Evolutionary conservation across 2,113 vertebrate species (phyloP).

Genomic region (Ammodytes marinus): DNA sequence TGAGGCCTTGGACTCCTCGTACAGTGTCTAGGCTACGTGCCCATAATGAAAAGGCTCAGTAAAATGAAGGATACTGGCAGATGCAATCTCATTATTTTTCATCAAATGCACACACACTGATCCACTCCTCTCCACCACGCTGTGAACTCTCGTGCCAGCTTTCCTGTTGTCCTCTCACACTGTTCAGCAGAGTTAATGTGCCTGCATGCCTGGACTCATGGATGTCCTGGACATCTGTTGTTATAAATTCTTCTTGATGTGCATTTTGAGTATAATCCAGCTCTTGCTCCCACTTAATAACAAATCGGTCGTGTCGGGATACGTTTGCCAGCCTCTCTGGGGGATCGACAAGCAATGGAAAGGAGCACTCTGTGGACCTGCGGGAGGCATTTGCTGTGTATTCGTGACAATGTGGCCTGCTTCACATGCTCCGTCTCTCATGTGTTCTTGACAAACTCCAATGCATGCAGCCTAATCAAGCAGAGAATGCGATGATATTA

Average conservation of each 20-base stretch:
- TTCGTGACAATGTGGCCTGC: constrained; percentile 52
- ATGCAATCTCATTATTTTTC: constrained; percentile 70
- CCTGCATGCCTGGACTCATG: background rate
- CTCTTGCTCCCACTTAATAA: constrained; percentile 38
- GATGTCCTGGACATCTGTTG: constrained; percentile 42
- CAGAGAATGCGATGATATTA: constrained; percentile 30
- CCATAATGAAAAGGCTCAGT: constrained; percentile 53
- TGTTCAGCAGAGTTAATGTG: constrained; percentile 22
- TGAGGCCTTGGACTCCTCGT: constrained; percentile 41
- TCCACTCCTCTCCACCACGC: constrained; percentile 28
- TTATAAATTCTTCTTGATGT: constrained; percentile 13
- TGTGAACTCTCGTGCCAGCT: constrained; percentile 57
- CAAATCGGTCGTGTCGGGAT: constrained; percentile 52
- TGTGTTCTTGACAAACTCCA: constrained; percentile 41
- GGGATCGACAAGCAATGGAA: constrained; percentile 51
- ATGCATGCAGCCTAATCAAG: constrained; percentile 31
- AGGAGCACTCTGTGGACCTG: constrained; percentile 48
- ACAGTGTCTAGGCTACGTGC: constrained; percentile 50
- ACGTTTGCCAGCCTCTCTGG: constrained; percentile 49
- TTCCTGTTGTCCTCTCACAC: constrained; percentile 37
- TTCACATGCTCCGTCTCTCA: constrained; percentile 52
- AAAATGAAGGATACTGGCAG: constrained; percentile 42
- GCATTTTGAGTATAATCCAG: constrained; percentile 43
- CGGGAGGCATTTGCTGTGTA: constrained; percentile 42
- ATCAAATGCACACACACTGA: constrained; percentile 52